These are phyloP conservation scores for Poeciliopsis infans DNA, from an alignment of 2,797 vertebrate species.

Conservation along the genomic window DNA sequence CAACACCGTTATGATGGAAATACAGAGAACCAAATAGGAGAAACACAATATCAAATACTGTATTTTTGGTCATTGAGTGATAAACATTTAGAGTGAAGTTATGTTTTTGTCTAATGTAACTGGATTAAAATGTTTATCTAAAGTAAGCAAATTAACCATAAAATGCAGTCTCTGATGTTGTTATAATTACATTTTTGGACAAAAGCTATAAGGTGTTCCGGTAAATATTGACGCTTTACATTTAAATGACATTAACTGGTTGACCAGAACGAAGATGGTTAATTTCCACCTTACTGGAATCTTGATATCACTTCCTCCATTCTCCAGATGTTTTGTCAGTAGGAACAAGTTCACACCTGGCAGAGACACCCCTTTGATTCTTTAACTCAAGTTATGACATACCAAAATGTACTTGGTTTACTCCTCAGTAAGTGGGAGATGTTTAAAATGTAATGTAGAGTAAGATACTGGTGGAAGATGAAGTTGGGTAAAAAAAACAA, in stretches of 20 bases:
- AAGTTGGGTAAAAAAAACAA: not conserved
- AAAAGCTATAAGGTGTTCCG: not conserved
- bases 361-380: not conserved
- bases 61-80: not conserved
- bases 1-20: not conserved
- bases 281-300: constrained; percentile 31
- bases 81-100: not conserved
- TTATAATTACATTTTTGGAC: not conserved
- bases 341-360: constrained; percentile 61
- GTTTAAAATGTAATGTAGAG: not conserved
- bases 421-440: not conserved
- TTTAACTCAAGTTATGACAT: constrained; percentile 15
- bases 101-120: not conserved
- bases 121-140: not conserved
- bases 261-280: constrained; percentile 6
- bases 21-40: not conserved
- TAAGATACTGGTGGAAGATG: not conserved
- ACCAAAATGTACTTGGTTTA: not conserved
- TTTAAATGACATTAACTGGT: not conserved
- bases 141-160: not conserved
- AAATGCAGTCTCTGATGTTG: not conserved
- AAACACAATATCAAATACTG: not conserved
- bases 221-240: not conserved
- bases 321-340: constrained; percentile 53
- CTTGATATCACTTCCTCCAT: constrained; percentile 51